Evolutionary conservation across 2,888 invertebrate genomes (phyloP).

Genomic region (Patella ulyssiponensis): DNA sequence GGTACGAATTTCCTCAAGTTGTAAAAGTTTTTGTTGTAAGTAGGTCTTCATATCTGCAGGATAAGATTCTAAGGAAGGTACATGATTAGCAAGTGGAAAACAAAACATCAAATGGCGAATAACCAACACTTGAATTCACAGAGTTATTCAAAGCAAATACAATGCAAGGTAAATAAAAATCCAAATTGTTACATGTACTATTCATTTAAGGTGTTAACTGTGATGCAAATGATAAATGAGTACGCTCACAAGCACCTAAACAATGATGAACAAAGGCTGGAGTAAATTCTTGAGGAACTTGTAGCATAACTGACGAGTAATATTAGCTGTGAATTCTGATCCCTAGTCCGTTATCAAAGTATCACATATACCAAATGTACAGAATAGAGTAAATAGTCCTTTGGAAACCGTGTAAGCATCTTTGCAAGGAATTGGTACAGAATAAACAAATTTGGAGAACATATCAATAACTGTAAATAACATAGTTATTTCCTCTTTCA

Average conservation of each 20-base stretch:
- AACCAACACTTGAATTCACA: conserved; percentile 16
- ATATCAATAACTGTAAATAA: conserved; percentile 25
- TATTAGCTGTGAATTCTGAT: conserved; percentile 11
- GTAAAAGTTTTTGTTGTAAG: background rate
- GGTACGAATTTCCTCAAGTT: background rate
- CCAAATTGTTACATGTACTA: conserved; percentile 23
- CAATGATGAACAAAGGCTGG: conserved; percentile 33
- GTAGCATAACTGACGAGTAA: conserved; percentile 5
- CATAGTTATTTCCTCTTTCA: conserved; percentile 20
- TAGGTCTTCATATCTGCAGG: background rate
- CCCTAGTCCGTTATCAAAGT: conserved; percentile 20
- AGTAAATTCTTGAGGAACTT: conserved; percentile 15
- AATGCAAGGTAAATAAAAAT: conserved; percentile 25
- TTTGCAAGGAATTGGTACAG: conserved; percentile 21
- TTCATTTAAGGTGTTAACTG: conserved; percentile 30
- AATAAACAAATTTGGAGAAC: conserved; percentile 17
- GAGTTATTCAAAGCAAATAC: conserved; percentile 29
- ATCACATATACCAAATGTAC: conserved; percentile 25
- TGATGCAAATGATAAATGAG: conserved; percentile 28
- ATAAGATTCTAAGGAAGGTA: background rate
- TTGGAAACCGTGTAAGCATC: conserved; percentile 21
- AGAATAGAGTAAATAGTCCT: conserved; percentile 18
- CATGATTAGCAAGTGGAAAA: conserved; percentile 16
- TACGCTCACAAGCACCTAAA: conserved; percentile 31
- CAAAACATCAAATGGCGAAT: conserved; percentile 28